These are phyloP conservation scores for Junonia oenone DNA, from an alignment of 2,888 invertebrate genomes.

Conservation along the genomic window DNA sequence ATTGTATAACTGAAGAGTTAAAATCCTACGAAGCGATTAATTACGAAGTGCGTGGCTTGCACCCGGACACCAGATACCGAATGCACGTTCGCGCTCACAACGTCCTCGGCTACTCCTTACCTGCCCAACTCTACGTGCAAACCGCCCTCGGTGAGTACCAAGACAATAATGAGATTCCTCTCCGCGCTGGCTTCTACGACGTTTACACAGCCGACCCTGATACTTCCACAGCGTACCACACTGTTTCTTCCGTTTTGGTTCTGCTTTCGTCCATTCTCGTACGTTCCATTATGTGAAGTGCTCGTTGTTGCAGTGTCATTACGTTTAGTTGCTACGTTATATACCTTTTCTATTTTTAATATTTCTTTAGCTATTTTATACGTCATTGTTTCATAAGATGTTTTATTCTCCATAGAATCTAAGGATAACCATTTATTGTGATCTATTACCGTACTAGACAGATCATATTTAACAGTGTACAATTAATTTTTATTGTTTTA, in stretches of 20 bases:
- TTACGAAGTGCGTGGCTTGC: constrained; percentile 84
- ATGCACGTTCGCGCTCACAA: constrained; percentile 93
- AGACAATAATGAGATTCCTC: constrained; percentile 67
- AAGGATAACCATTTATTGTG: constrained; percentile 15
- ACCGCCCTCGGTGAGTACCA: constrained; percentile 92
- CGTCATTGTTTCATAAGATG: constrained; percentile 22
- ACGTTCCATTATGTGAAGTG: constrained; percentile 57
- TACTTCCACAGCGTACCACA: constrained; percentile 50
- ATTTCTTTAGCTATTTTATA: constrained; percentile 36
- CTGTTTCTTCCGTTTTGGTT: constrained; percentile 49
- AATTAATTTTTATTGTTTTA: background rate
- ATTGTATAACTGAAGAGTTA: constrained; percentile 81
- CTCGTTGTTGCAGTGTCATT: constrained; percentile 2
- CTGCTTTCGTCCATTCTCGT: constrained; percentile 50
- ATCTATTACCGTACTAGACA: constrained; percentile 9
- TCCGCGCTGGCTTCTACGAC: constrained; percentile 73
- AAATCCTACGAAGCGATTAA: constrained; percentile 82
- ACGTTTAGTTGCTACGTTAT: background rate
- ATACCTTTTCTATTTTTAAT: constrained; percentile 36
- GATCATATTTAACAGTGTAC: background rate
- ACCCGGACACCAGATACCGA: constrained; percentile 89
- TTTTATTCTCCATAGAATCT: background rate
- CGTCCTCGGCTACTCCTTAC: constrained; percentile 88
- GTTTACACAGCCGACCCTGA: constrained; percentile 64
- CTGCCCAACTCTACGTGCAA: constrained; percentile 88